Evolutionary conservation across 2,888 invertebrate species (phyloP).

Genomic region (Agrotis clavis): DNA sequence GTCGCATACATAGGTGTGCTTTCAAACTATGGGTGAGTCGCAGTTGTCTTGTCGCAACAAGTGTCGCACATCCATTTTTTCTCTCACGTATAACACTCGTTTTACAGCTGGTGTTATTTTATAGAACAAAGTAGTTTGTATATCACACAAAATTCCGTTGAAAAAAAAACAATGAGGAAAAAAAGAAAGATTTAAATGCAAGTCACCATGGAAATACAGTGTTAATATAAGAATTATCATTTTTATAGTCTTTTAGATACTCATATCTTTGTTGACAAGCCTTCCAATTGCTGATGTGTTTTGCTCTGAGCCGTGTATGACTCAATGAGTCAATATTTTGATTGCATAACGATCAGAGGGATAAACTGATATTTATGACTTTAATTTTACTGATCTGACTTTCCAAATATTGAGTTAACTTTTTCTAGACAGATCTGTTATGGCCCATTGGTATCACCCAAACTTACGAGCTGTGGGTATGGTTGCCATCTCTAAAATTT

Average conservation of each 20-base stretch:
- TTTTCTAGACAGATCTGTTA: no score
- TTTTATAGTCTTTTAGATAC: slow-evolving; percentile 34
- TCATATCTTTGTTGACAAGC: slow-evolving; percentile 39
- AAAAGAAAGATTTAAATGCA: neutral
- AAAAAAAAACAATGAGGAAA: neutral
- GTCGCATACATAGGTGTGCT: no score
- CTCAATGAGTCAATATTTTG: slow-evolving; percentile 45
- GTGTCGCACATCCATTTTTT: no score
- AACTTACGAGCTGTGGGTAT: no score
- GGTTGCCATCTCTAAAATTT: no score
- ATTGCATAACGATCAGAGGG: slow-evolving; percentile 27
- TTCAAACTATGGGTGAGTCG: no score
- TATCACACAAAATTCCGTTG: neutral
- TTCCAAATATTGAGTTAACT: neutral
- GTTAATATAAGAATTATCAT: slow-evolving; percentile 32
- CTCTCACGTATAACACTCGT: no score
- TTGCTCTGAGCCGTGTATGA: slow-evolving; percentile 1
- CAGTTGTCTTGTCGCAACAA: no score
- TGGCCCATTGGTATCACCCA: no score
- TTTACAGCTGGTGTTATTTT: neutral
- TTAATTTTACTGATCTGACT: slow-evolving; percentile 6
- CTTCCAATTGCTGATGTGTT: slow-evolving; percentile 25
- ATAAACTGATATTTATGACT: neutral
- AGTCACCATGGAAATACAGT: slow-evolving; percentile 28
- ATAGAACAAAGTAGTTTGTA: neutral